phyloP scores from a whole-genome alignment of 2,797 vertebrate species.

The Garrulus glandarius region DNA sequence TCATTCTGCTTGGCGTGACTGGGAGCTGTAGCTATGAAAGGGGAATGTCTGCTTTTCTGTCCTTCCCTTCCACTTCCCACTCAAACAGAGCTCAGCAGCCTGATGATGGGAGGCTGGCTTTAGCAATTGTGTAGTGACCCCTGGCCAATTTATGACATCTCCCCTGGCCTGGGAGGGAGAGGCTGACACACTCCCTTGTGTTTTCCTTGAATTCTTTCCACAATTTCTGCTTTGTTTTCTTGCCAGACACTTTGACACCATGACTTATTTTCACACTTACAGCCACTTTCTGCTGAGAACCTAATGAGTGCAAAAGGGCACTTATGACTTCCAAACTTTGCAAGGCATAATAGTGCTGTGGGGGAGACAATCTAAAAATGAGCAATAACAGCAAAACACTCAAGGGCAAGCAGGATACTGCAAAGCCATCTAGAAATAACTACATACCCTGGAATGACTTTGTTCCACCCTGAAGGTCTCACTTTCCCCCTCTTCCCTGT shows the following conservation, averaged over 20 bases:
- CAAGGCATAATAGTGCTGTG: neutral
- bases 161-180: neutral
- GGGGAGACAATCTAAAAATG: neutral
- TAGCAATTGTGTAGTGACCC: neutral
- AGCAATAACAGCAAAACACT: neutral
- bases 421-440: neutral
- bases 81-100: neutral
- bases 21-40: neutral
- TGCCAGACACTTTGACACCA: neutral
- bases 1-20: neutral
- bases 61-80: neutral
- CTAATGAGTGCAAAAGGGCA: conserved; percentile 38
- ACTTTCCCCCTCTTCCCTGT: neutral
- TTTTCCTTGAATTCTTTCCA: neutral
- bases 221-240: neutral
- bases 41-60: neutral
- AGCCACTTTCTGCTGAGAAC: conserved; percentile 34
- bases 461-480: neutral
- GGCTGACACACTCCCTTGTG: neutral
- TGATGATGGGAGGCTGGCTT: neutral
- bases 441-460: neutral
- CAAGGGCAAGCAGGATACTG: neutral
- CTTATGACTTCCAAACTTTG: neutral
- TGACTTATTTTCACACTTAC: conserved; percentile 20
- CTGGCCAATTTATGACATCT: neutral